Base-by-base conservation (phyloP, 2,797 vertebrate species). In the Epinephelus coioides region DNA sequence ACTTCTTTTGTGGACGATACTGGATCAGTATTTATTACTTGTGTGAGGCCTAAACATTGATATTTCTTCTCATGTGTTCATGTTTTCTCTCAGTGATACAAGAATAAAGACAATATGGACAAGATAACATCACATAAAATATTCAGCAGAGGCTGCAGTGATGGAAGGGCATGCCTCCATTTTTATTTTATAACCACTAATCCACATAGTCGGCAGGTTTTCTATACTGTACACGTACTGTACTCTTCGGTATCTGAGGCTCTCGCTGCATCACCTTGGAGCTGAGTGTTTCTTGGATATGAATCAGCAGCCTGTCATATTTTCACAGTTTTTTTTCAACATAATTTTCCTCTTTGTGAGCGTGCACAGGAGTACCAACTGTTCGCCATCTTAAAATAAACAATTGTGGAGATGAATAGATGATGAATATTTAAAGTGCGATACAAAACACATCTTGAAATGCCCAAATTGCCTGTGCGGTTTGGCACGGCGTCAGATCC, bases 121-220 rank as follows among this genome's bases (percentile, higher is more conserved):
- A 62, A 64, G 10, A 61, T 50, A 43, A 43, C 40, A 13, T 55
- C 47, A 57, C 27, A 73, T 81, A 0, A 81, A 86, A 77, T 73
- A 78, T 90, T 82, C 46, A 85, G 43, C n/a, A 34, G 69, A 34
- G 43, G 38, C 15, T n/a, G 21, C 9, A n/a, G 77, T 17, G 51
- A 54, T 0, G 25, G 25, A 62, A 61, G 34, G 34, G 12, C 34
- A 60, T 1, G 30, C 14, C 47, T 4, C 14, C 40, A 51, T 79
- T 25, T 79, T 77, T 79, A 69, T 79, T 80, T 81, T 8, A 60
- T 60, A 70, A 64, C 40, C 38, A 17, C 66, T 61, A 59, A 79
- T 79, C 44, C 74, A 73, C 53, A 27, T 1, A 27, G 62, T 3
- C 8, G 23, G 19, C 9, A 19, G 30, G 21, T 12, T 23, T 71